These are phyloP conservation scores for Serrognathus titanus DNA, from an alignment of 2,888 invertebrate species.

Conservation along the genomic window DNA sequence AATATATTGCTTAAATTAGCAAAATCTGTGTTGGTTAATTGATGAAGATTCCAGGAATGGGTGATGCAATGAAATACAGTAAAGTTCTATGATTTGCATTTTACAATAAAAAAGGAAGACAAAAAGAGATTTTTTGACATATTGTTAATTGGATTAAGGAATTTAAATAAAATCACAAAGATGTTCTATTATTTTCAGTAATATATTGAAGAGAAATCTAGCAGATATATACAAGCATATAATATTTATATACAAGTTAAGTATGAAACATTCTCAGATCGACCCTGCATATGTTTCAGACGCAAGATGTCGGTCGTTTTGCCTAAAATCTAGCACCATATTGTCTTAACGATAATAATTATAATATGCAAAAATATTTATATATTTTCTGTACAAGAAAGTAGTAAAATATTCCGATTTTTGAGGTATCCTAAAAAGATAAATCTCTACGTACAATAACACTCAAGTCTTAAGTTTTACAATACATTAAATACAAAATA, in stretches of 20 bases:
- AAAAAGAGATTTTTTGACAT: too few relatives aligned
- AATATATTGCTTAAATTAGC: too few relatives aligned
- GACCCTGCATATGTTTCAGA: slow-evolving; percentile 25
- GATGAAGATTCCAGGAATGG: too few relatives aligned
- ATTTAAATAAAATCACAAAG: too few relatives aligned
- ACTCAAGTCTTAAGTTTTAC: slow-evolving; percentile 11
- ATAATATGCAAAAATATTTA: slow-evolving; percentile 24
- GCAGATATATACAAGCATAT: slow-evolving; percentile 13
- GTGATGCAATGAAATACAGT: too few relatives aligned
- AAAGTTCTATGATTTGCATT: too few relatives aligned
- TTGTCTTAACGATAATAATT: slow-evolving; percentile 24
- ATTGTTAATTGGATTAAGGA: too few relatives aligned
- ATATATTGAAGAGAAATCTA: slow-evolving; percentile 15
- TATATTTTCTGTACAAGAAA: slow-evolving; percentile 19
- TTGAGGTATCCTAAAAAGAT: slow-evolving; percentile 16
- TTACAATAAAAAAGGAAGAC: too few relatives aligned
- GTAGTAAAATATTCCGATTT: slow-evolving; percentile 24
- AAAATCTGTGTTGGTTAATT: too few relatives aligned
- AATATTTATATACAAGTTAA: slow-evolving; percentile 9
- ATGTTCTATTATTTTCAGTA: slow-evolving; percentile 4
- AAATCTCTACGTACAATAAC: slow-evolving; percentile 8
- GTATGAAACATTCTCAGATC: slow-evolving; percentile 5
- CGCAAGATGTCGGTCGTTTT: slow-evolving; percentile 23
- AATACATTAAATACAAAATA: slow-evolving; percentile 12
- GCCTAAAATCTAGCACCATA: slow-evolving; percentile 25